phyloP scores from a whole-genome alignment of 2,888 invertebrate genomes.

The Hemicrepidius hirtus region DNA sequence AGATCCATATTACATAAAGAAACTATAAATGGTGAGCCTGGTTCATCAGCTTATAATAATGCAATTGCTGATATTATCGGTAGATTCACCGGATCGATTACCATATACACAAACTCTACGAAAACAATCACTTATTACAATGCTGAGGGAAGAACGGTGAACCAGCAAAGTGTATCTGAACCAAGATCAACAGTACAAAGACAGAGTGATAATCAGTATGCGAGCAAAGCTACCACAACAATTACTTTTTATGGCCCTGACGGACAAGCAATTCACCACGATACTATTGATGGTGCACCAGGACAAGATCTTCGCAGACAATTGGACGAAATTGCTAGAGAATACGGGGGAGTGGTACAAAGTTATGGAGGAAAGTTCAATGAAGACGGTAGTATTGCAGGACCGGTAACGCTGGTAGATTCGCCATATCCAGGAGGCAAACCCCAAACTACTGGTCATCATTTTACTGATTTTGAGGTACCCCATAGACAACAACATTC shows the following conservation, averaged over 20 bases:
- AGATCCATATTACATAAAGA: constrained; percentile 28
- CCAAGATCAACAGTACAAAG: constrained; percentile 42
- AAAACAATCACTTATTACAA: constrained; percentile 34
- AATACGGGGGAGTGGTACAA: constrained; percentile 32
- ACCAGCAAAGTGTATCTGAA: constrained; percentile 26
- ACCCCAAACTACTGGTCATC: constrained; percentile 58
- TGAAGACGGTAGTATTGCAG: constrained; percentile 42
- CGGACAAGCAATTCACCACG: constrained; percentile 37
- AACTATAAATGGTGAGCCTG: constrained; percentile 40
- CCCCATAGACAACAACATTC: constrained; percentile 50
- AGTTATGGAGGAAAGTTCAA: constrained; percentile 27
- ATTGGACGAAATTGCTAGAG: constrained; percentile 33
- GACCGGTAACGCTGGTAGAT: constrained; percentile 48
- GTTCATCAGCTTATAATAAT: constrained; percentile 37
- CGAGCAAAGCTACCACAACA: constrained; percentile 8
- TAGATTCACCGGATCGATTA: constrained; percentile 28
- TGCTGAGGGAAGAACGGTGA: constrained; percentile 24
- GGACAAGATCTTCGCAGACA: constrained; percentile 29
- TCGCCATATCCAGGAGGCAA: constrained; percentile 56
- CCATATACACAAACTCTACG: constrained; percentile 43
- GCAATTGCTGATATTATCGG: constrained; percentile 24
- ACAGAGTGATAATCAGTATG: neutral
- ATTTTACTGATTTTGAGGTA: constrained; percentile 48
- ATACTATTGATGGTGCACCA: constrained; percentile 37
- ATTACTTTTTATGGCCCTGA: constrained; percentile 44